These are phyloP conservation scores for Ceyx cyanopectus DNA, from an alignment of 2,113 vertebrate genomes.

Conservation along the genomic window DNA sequence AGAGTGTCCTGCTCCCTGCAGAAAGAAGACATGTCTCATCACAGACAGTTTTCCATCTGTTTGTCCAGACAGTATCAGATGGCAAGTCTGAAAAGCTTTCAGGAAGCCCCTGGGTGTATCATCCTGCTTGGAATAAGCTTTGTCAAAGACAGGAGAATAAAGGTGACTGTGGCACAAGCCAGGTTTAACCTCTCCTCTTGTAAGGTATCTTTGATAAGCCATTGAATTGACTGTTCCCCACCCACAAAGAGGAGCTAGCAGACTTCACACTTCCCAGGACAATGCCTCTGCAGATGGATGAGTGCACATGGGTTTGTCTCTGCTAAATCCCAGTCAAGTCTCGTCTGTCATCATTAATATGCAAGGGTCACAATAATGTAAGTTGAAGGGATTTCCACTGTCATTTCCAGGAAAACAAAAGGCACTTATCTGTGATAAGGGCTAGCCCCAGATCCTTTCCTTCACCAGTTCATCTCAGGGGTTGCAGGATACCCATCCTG, in stretches of 20 bases:
- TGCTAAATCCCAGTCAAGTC: not conserved
- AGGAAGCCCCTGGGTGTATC: not conserved
- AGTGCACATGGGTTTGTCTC: too few species aligned
- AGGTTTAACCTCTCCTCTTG: not conserved
- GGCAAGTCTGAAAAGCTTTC: not conserved
- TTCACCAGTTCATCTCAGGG: not conserved
- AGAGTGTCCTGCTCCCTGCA: constrained; percentile 73
- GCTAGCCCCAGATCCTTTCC: not conserved
- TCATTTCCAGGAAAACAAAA: not conserved
- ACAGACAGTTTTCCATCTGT: fast-evolving
- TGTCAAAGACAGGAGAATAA: not conserved
- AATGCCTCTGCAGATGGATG: not conserved
- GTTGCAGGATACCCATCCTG: not conserved
- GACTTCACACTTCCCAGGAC: too few species aligned
- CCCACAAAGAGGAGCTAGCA: not conserved
- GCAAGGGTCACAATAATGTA: not conserved
- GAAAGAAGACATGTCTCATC: not conserved
- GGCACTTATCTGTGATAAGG: not conserved
- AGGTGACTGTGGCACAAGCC: fast-evolving
- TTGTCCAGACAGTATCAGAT: not conserved
- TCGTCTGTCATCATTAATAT: not conserved
- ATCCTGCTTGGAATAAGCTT: not conserved
- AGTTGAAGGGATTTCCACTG: not conserved
- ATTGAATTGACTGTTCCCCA: not conserved
- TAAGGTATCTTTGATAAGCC: not conserved